Conservation (phyloP, 2,888 invertebrate genomes). For the Cyrtodaria siliqua region DNA sequence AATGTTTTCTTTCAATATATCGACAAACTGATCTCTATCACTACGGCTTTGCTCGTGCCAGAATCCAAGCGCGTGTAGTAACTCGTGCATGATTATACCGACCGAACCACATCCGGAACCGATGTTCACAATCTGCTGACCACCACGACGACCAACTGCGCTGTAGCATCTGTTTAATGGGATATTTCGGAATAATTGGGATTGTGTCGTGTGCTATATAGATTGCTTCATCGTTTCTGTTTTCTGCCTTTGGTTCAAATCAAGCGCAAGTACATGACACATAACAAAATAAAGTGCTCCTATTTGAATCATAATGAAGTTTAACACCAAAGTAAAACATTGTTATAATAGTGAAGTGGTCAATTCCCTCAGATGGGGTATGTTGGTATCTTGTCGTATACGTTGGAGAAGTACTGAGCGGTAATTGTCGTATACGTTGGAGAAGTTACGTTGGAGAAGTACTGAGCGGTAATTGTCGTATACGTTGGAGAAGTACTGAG, state of each 20-base stretch:
- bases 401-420: too few species aligned
- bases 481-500: too few species aligned
- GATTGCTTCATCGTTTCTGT: not conserved
- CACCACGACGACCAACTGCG: conserved; percentile 30
- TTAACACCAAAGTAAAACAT: too few species aligned
- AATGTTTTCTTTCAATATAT: conserved; percentile 32
- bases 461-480: too few species aligned
- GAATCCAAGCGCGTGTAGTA: conserved; percentile 52
- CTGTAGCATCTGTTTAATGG: conserved; percentile 47
- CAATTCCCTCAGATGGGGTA: too few species aligned
- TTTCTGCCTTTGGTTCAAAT: not conserved
- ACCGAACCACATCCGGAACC: conserved; percentile 25
- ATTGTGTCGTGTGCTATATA: too few species aligned
- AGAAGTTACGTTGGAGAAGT: too few species aligned
- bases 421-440: too few species aligned
- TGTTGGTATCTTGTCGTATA: too few species aligned
- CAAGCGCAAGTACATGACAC: not conserved
- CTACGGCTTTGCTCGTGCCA: conserved; percentile 58
- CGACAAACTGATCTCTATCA: conserved; percentile 46
- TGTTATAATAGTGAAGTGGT: too few species aligned
- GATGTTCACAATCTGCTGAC: conserved; percentile 34
- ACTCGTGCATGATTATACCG: conserved; percentile 49
- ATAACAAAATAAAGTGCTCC: not conserved
- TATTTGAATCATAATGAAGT: not conserved
- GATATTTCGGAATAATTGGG: not conserved